These are phyloP conservation scores for Siphamia tubifer DNA, from an alignment of 2,113 vertebrate species.

Conservation along the genomic window DNA sequence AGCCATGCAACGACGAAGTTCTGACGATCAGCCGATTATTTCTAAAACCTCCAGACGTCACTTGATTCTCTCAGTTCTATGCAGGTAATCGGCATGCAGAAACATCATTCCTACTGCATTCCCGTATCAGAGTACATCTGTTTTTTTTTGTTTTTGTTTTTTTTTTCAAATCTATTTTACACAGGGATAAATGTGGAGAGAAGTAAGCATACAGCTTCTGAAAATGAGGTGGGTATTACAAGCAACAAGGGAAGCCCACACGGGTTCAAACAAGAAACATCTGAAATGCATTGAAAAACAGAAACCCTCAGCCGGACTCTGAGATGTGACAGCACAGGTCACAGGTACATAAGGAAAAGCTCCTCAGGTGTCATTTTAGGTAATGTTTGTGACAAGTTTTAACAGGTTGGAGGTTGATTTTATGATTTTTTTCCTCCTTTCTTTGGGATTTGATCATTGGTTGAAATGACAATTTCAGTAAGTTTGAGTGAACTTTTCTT, in stretches of 20 bases:
- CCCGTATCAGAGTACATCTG: conserved; percentile 10
- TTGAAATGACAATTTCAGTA: too few relatives aligned
- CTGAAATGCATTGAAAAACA: conserved; percentile 33
- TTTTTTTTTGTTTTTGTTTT: background rate
- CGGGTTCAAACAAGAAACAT: conserved; percentile 32
- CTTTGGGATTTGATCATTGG: too few relatives aligned
- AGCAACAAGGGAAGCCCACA: conserved; percentile 10
- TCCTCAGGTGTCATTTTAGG: background rate
- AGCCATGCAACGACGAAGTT: conserved; percentile 35
- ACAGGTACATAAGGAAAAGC: background rate
- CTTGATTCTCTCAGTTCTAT: conserved; percentile 38
- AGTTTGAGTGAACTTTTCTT: too few relatives aligned
- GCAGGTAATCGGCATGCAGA: conserved; percentile 46
- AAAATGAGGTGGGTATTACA: conserved; percentile 15
- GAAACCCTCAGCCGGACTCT: conserved; percentile 42
- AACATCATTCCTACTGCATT: conserved; percentile 9
- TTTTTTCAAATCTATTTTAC: conserved; percentile 9
- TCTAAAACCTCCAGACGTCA: conserved; percentile 23
- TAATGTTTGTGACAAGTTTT: too few relatives aligned
- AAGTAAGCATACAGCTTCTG: conserved; percentile 7
- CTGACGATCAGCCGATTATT: conserved; percentile 4
- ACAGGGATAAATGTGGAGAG: conserved; percentile 2
- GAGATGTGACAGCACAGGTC: conserved; percentile 40
- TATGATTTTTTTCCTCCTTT: too few relatives aligned
- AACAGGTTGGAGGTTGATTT: too few relatives aligned